Conservation (phyloP, 2,797 vertebrate species). For the Helicolenus hilgendorfi region DNA sequence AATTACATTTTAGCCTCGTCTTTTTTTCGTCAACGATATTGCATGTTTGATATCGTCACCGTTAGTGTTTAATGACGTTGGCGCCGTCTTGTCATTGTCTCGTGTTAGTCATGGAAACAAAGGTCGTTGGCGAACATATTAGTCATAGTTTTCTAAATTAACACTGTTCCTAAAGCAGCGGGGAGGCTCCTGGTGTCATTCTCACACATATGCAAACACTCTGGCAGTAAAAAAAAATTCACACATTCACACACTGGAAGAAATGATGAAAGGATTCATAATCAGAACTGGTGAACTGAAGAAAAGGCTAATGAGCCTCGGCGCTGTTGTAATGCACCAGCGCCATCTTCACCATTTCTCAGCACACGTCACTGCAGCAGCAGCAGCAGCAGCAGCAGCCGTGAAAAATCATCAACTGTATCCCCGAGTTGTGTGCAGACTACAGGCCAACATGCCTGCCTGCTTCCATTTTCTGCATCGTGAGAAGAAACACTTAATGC, state of each 20-base stretch:
- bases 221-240: neutral
- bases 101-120: neutral
- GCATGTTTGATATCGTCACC: neutral
- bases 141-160: neutral
- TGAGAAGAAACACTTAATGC: neutral
- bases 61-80: neutral
- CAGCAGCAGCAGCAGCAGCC: neutral
- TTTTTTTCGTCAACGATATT: no score
- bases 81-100: neutral
- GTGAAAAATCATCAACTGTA: constrained; percentile 26
- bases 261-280: constrained; percentile 50
- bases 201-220: neutral
- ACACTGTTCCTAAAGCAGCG: neutral
- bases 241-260: neutral
- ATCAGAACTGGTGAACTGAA: constrained; percentile 51
- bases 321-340: constrained; percentile 18
- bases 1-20: no score
- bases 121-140: neutral
- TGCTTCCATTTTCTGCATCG: constrained; percentile 15
- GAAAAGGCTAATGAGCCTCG: constrained; percentile 51
- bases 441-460: constrained; percentile 18
- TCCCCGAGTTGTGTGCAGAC: neutral
- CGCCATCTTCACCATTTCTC: constrained; percentile 18
- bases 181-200: neutral
- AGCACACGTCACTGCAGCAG: neutral